Evolutionary conservation across 1,140 invertebrate genomes (phyloP).

Genomic region (Drosophila baimaii): DNA sequence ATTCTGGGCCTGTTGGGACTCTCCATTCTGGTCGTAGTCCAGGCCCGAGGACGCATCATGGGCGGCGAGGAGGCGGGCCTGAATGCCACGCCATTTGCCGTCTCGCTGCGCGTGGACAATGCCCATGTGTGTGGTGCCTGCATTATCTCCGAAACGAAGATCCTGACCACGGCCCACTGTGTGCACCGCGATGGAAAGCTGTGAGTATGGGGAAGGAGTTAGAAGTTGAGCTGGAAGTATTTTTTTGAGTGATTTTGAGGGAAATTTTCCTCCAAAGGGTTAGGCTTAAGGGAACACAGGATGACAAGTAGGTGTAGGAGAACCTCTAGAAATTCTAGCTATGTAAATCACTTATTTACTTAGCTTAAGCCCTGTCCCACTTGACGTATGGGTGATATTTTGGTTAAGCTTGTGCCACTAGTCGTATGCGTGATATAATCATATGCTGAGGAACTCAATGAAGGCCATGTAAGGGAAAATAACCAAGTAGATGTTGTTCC

Average conservation of each 20-base stretch:
- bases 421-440: background rate
- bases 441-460: background rate
- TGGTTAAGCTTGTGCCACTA: background rate
- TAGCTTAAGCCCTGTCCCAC: background rate
- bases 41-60: slow-evolving; percentile 50
- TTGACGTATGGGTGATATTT: background rate
- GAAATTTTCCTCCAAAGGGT: background rate
- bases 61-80: slow-evolving; percentile 64
- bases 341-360: too few species aligned
- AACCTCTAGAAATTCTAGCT: too few species aligned
- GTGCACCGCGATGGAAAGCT: slow-evolving; percentile 46
- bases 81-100: slow-evolving; percentile 56
- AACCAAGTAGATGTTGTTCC: too few species aligned
- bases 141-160: slow-evolving; percentile 44
- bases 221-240: background rate
- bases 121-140: slow-evolving; percentile 69
- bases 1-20: slow-evolving; percentile 13
- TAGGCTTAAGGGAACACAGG: too few species aligned
- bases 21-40: background rate
- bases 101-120: slow-evolving; percentile 70
- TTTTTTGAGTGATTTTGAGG: background rate
- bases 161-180: slow-evolving; percentile 77
- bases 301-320: too few species aligned
- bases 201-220: slow-evolving; percentile 47
- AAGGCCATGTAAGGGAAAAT: background rate